These are phyloP conservation scores for Penaeus monodon DNA, from an alignment of 2,888 invertebrate genomes.

Conservation along the genomic window DNA sequence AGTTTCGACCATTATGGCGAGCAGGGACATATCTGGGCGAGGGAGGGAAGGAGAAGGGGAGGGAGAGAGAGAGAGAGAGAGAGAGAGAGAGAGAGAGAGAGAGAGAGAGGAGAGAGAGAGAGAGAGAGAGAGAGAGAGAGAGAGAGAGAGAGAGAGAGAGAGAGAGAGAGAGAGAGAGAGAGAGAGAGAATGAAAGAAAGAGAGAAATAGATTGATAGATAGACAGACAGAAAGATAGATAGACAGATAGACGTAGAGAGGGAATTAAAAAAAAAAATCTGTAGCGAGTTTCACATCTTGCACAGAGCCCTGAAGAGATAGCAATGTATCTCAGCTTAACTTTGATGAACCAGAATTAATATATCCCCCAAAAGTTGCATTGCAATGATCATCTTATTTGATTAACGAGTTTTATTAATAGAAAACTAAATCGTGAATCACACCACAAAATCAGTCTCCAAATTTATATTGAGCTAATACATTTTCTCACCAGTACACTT, in stretches of 20 bases:
- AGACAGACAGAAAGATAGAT: not conserved
- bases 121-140: not conserved
- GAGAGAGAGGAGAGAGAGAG: not conserved
- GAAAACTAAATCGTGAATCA: no score
- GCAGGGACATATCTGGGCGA: not conserved
- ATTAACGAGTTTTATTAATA: no score
- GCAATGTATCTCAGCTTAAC: not conserved
- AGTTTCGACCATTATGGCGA: no score
- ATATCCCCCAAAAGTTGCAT: no score
- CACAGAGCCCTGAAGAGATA: not conserved
- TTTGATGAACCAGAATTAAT: no score
- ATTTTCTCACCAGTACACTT: no score
- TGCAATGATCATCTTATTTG: no score
- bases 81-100: not conserved
- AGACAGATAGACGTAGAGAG: not conserved
- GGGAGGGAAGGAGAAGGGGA: not conserved
- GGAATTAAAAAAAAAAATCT: not conserved
- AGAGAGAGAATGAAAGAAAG: not conserved
- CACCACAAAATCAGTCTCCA: no score
- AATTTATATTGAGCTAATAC: no score
- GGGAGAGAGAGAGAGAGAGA: not conserved
- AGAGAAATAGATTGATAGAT: not conserved
- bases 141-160: not conserved
- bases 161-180: not conserved
- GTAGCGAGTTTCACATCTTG: no score